These are phyloP conservation scores for Ormyrus thymus DNA, from an alignment of 2,888 invertebrate genomes.

Conservation along the genomic window DNA sequence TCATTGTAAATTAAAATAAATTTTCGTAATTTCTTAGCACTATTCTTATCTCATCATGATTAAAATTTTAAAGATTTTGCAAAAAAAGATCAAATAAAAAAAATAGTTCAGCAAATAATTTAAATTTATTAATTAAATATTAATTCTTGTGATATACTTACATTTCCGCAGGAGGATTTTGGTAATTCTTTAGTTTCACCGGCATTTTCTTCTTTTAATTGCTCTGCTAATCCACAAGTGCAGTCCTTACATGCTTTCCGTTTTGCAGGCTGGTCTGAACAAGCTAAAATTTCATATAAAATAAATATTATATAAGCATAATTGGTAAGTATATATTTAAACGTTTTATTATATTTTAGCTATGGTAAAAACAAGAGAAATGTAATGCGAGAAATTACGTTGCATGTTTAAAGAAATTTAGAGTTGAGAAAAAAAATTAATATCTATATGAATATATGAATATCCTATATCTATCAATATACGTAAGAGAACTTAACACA, in stretches of 20 bases:
- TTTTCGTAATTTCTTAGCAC: too few relatives aligned
- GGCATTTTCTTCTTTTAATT: slow-evolving; percentile 82
- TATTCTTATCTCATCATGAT: too few relatives aligned
- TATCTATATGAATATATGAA: too few relatives aligned
- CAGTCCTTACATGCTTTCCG: slow-evolving; percentile 99
- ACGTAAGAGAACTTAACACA: too few relatives aligned
- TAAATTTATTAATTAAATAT: slow-evolving; percentile 6
- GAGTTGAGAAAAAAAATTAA: too few relatives aligned
- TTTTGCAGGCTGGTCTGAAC: slow-evolving; percentile 77
- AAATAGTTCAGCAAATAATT: not conserved
- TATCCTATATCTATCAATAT: too few relatives aligned
- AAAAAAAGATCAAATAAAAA: too few relatives aligned
- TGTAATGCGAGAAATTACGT: too few relatives aligned
- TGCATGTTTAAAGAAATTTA: too few relatives aligned
- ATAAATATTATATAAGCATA: not conserved
- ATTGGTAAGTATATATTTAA: not conserved
- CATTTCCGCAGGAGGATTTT: slow-evolving; percentile 97
- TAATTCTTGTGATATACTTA: slow-evolving; percentile 76
- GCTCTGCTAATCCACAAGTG: slow-evolving; percentile 97
- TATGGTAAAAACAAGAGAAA: too few relatives aligned
- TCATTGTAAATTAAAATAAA: too few relatives aligned
- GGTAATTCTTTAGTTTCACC: slow-evolving; percentile 75
- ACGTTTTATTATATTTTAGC: not conserved
- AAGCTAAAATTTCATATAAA: slow-evolving; percentile 57
- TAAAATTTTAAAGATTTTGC: too few relatives aligned